Evolutionary conservation across 2,888 invertebrate genomes (phyloP), one percentile per base, ranked within the genome.

Genomic region (Blomia tropicalis): DNA sequence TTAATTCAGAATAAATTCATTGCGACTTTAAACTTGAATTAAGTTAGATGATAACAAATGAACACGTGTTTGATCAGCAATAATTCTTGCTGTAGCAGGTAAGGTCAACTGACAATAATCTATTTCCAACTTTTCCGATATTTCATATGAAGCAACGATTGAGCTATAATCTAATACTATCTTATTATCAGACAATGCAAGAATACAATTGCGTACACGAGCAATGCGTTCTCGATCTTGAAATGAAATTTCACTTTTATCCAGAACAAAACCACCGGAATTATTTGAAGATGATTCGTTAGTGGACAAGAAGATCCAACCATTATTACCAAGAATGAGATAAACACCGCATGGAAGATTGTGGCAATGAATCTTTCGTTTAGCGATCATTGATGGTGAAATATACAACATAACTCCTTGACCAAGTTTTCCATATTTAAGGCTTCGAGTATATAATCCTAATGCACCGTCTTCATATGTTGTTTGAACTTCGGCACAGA

Each of bases 291-390:
- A 80, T 51, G 78, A 77, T 4, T 78, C 76, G 19, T 74, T 74
- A 0, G 89, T 85, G 63, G 83, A 83, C 63, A 96, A 84, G 92
- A 93, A 98, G 66, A 98, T 83, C 70, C 84, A 91, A 0, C 98
- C 98, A 74, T 96, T 95, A 72, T 91, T 92, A 5, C 96, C 96
- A 27, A 98, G 79, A 64, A 98, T 92, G 25, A 96, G 77, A 64
- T 87, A 87, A 0, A 87, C 87, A 0, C 95, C 95, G 72, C 87
- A 87, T 0, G 87, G 83, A 61, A 98, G 76, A 74, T 86, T 86
- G 73, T 96, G 93, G 72, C 95, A 95, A 74, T 96, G 93, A 56
- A 88, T 90, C 75, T 98, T 98, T 63, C 91, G 82, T 22, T 92
- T 79, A 72, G 88, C 89, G 23, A 98, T 83, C 31, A 96, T 76